Evolutionary conservation across 2,888 invertebrate genomes (phyloP).

Genomic region (Anodontia alba): DNA sequence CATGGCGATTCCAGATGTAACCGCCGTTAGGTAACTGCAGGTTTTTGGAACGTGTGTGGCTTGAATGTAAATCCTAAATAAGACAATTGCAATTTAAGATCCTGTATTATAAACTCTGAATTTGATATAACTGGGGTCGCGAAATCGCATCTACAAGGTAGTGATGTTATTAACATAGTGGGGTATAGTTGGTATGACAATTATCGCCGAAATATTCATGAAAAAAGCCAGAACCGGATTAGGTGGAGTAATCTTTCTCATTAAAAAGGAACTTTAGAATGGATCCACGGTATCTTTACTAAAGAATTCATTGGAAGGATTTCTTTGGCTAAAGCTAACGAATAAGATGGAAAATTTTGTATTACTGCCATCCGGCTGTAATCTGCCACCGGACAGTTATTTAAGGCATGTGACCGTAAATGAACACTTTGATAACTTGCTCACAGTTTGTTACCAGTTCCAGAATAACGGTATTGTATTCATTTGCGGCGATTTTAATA

Average conservation of each 20-base stretch:
- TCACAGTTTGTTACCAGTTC: background rate
- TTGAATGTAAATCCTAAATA: slow-evolving; percentile 7
- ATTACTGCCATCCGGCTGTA: slow-evolving; percentile 21
- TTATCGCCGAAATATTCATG: background rate
- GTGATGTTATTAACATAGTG: background rate
- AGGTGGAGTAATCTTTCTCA: slow-evolving; percentile 11
- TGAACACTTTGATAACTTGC: slow-evolving; percentile 20
- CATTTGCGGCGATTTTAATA: slow-evolving; percentile 23
- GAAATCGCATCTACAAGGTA: slow-evolving; percentile 32
- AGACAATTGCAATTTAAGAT: slow-evolving; percentile 19
- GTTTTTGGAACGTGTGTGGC: slow-evolving; percentile 33
- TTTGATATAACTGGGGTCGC: slow-evolving; percentile 34
- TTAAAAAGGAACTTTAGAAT: background rate
- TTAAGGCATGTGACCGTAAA: slow-evolving; percentile 1
- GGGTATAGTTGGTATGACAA: slow-evolving; percentile 31
- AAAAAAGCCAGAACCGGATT: background rate
- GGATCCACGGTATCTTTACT: background rate
- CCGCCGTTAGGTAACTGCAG: background rate
- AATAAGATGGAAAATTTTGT: slow-evolving; percentile 7
- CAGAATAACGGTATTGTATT: background rate
- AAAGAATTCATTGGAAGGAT: background rate
- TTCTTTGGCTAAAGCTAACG: background rate
- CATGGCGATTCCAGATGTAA: background rate
- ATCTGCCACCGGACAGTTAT: slow-evolving; percentile 10
- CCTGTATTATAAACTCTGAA: slow-evolving; percentile 7